phyloP scores from a whole-genome alignment of 2,888 invertebrate species.

The Eucriotettix oculatus region DNA sequence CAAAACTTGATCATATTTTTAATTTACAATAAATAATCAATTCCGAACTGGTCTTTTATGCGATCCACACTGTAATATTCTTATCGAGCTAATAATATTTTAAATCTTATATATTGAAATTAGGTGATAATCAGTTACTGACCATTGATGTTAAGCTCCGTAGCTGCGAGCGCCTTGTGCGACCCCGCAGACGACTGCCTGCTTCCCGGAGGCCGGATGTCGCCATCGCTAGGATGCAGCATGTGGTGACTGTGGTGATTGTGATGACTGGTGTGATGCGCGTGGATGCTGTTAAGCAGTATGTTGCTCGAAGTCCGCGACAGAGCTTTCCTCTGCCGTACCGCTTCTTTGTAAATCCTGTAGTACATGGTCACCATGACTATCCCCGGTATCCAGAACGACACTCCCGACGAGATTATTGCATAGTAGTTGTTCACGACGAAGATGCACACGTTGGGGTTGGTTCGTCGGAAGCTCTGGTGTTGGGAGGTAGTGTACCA shows the following conservation, averaged over 20 bases:
- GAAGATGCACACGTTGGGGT: slow-evolving; percentile 67
- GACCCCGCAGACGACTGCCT: slow-evolving; percentile 34
- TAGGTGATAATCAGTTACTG: slow-evolving; percentile 21
- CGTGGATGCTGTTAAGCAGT: slow-evolving; percentile 66
- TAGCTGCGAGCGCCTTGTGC: slow-evolving; percentile 36
- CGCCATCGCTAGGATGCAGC: slow-evolving; percentile 41
- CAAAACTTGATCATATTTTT: too few species aligned
- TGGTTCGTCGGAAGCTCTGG: slow-evolving; percentile 35
- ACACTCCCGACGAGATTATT: slow-evolving; percentile 74
- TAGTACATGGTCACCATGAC: slow-evolving; percentile 89
- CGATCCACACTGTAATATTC: too few species aligned
- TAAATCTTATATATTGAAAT: too few species aligned
- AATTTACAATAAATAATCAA: too few species aligned
- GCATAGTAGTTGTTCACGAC: slow-evolving; percentile 78
- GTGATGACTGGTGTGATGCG: slow-evolving; percentile 54
- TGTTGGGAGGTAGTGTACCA: slow-evolving; percentile 85
- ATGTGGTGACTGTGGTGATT: slow-evolving; percentile 44
- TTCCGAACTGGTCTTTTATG: too few species aligned
- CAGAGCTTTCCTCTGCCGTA: slow-evolving; percentile 63
- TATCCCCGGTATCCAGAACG: slow-evolving; percentile 84
- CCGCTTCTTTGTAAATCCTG: slow-evolving; percentile 69
- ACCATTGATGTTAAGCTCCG: slow-evolving; percentile 56
- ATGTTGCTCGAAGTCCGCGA: slow-evolving; percentile 77
- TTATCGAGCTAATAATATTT: too few species aligned
- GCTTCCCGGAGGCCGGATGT: slow-evolving; percentile 34